Base-by-base conservation (phyloP, 2,888 invertebrate genomes). In the Dinocampus coccinellae region DNA sequence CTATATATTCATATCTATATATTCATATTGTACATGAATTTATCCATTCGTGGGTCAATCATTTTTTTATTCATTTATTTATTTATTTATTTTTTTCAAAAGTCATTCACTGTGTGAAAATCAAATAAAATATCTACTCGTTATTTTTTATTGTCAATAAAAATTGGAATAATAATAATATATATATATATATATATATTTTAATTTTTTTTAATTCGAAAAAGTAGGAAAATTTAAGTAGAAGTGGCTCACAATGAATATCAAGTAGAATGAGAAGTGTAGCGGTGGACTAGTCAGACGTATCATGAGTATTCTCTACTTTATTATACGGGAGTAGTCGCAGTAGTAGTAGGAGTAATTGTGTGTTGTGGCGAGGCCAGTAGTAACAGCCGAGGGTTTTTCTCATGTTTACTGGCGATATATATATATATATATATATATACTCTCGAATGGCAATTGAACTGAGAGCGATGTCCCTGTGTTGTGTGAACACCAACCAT, bases 401-500 rank as follows among this genome's bases (percentile, higher is more conserved):
- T 47, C 47, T 47, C 47, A 47, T 47, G 47, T 47, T 47, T 47
- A 16, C 16, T 16, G 47, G 47, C 47, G 16, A 47, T 47, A 47
- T 29, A 29, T 29, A 29, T 7, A n/a, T 29, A 29, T 29, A 29
- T 29, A 29, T 29, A n/a, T 29, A 29, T 29, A 29, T 47, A 6
- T 16, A 16, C 47, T 16, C 47, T 47, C 47, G 47, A 33, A 36
- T 60, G 29, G 60, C 60, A 60, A 36, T 60, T 60, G 26, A 42
- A 26, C 47, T 33, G 62, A 62, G 57, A 57, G 29, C 57, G 26
- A 47, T 24, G 62, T 52, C 24, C 20, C 11, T 53, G 63, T 69
- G 65, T n/a, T n/a, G n/a, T n/a, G n/a, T n/a, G n/a, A n/a, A 47
- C 3, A 73, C 69, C 69, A 73, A 72, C 70, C 69, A 58, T 58